Evolutionary conservation across 2,113 vertebrate genomes (phyloP), one percentile per base, ranked within the genome.

Genomic region (Syrrhaptes paradoxus): DNA sequence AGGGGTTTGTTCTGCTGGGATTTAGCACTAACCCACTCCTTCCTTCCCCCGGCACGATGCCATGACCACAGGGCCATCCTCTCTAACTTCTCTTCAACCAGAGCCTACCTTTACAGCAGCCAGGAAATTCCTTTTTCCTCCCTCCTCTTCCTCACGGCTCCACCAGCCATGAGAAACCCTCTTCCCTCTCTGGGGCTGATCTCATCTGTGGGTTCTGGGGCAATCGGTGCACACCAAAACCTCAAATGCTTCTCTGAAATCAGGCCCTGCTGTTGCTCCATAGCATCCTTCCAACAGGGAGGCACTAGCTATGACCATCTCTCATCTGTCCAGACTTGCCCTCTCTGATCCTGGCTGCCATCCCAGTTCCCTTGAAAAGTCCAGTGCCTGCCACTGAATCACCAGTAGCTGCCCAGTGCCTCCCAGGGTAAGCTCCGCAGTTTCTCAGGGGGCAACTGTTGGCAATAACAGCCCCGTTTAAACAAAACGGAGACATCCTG

Each of bases 361-460:
- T 63, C 57, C 57, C 67, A 25, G 61, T 54, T 67, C 12, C 24
- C 54, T 55, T 4, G 29, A 87, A 19, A 45, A 73, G 57, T 49
- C 62, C 87, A 81, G 55, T 19, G 76, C 54, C 43, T 41, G 59
- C 59, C 63, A 21, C 36, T 76, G 57, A 28, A 74, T 11, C n/a
- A 75, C 65, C 66, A 3, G 67, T 3, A 90, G 79, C 68, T 95
- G 88, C 83, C 84, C 43, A 71, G 73, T 48, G 38, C 52, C 24
- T 67, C 61, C 67, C 73, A 28, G 34, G 3, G 0, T 19, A n/a
- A 78, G 85, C 25, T 52, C 65, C 63, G 70, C 73, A 32, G 68
- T 46, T 61, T 84, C 79, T 89, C 61, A 26, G 94, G 63, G 72
- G 51, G 41, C 46, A 92, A 49, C 62, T 81, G 36, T 43, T 67